phyloP scores from a whole-genome alignment of 2,888 invertebrate genomes.

The Coecobrya sp. region DNA sequence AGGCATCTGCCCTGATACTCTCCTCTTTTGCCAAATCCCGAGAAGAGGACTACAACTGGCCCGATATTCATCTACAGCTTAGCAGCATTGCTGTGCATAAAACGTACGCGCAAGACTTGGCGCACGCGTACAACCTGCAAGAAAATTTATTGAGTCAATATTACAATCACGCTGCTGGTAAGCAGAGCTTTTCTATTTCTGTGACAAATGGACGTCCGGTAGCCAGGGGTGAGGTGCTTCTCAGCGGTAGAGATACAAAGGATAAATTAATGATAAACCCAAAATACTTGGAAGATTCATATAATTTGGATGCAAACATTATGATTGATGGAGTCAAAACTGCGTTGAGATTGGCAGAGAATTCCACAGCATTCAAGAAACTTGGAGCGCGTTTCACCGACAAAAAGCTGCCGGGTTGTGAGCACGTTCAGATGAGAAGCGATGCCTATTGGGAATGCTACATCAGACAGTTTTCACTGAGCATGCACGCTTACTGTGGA shows the following conservation, averaged over 20 bases:
- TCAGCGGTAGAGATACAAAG: constrained; percentile 61
- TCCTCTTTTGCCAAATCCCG: constrained; percentile 81
- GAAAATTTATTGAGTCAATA: constrained; percentile 76
- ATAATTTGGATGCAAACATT: constrained; percentile 74
- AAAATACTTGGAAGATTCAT: constrained; percentile 78
- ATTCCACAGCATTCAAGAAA: constrained; percentile 68
- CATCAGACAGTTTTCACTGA: constrained; percentile 88
- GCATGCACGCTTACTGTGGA: constrained; percentile 88
- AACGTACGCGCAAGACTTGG: constrained; percentile 81
- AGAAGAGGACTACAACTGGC: constrained; percentile 82
- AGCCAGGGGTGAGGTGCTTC: constrained; percentile 79
- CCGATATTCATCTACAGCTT: constrained; percentile 82
- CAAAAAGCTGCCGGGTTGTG: constrained; percentile 83
- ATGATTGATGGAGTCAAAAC: constrained; percentile 81
- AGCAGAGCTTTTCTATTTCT: constrained; percentile 82
- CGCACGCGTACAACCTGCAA: constrained; percentile 80
- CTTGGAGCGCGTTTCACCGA: constrained; percentile 67
- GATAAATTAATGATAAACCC: constrained; percentile 82
- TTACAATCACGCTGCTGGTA: constrained; percentile 79
- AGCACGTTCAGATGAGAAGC: constrained; percentile 64
- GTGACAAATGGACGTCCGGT: constrained; percentile 80
- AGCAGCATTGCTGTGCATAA: constrained; percentile 78
- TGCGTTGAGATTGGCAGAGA: constrained; percentile 82
- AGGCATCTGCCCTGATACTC: constrained; percentile 79
- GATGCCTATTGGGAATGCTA: constrained; percentile 77